These are phyloP conservation scores for Vidua macroura DNA, from an alignment of 2,113 vertebrate genomes.

Conservation along the genomic window DNA sequence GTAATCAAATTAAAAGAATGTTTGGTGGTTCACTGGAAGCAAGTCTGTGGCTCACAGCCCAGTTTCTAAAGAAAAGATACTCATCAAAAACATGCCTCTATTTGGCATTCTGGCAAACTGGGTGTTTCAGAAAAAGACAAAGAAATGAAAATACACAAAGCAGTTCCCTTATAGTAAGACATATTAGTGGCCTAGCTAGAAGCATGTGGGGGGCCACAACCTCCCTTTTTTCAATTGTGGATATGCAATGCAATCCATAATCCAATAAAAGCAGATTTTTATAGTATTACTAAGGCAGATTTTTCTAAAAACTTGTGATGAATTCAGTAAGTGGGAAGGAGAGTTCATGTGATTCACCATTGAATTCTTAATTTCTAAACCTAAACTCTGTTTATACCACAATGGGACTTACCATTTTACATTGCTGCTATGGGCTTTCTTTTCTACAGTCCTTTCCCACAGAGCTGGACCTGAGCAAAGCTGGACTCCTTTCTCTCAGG, in stretches of 20 bases:
- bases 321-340: neutral
- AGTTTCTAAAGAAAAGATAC: constrained; percentile 41
- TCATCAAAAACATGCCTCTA: constrained; percentile 39
- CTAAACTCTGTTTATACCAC: neutral
- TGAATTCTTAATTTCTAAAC: neutral
- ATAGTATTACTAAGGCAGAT: neutral
- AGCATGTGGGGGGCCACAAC: neutral
- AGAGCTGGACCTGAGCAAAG: neutral
- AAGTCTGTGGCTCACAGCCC: constrained; percentile 34
- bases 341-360: neutral
- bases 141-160: neutral
- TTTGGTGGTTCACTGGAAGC: constrained; percentile 34
- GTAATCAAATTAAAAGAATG: constrained; percentile 39
- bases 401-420: neutral
- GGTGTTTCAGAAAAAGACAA: neutral
- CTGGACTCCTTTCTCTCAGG: neutral
- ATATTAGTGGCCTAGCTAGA: neutral
- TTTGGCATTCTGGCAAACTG: constrained; percentile 20
- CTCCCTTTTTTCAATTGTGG: neutral
- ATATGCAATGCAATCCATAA: neutral
- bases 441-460: neutral
- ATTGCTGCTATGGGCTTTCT: neutral
- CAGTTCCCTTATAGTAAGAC: neutral
- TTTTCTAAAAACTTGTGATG: neutral
- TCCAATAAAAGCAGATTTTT: neutral